These are phyloP conservation scores for Adela reaumurella DNA, from an alignment of 2,888 invertebrate genomes.

Conservation along the genomic window DNA sequence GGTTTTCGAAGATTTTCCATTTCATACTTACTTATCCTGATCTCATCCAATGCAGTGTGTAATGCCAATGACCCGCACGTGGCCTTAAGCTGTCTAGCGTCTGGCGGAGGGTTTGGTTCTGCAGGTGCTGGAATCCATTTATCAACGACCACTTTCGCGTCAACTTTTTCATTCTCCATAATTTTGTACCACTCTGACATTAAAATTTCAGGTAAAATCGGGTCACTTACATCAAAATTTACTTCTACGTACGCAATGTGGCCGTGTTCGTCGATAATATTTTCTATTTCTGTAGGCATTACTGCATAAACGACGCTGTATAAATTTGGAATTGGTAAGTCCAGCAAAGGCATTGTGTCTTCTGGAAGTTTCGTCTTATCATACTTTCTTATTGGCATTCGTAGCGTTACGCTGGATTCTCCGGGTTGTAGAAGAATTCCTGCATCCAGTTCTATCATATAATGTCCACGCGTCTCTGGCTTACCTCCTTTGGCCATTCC, in stretches of 20 bases:
- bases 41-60: background rate
- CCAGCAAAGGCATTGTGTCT: background rate
- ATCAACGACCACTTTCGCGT: background rate
- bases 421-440: conserved; percentile 32
- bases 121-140: background rate
- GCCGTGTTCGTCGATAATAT: background rate
- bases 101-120: background rate
- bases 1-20: background rate
- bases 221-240: background rate
- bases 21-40: background rate
- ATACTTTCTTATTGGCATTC: background rate
- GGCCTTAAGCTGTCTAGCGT: background rate
- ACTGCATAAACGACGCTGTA: background rate
- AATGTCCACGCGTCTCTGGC: conserved; percentile 33
- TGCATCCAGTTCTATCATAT: conserved; percentile 37
- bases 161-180: background rate
- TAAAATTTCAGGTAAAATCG: background rate
- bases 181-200: background rate
- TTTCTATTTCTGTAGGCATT: background rate
- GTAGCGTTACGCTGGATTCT: conserved; percentile 23
- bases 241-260: background rate
- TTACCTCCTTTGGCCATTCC: conserved; percentile 35
- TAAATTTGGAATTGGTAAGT: background rate
- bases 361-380: background rate
- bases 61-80: background rate